Percentiles rank a stretch among this genome's conserved stretches.
phyloP scores from a whole-genome alignment of 1,140 invertebrate species.

The Oppia nitens region DNA sequence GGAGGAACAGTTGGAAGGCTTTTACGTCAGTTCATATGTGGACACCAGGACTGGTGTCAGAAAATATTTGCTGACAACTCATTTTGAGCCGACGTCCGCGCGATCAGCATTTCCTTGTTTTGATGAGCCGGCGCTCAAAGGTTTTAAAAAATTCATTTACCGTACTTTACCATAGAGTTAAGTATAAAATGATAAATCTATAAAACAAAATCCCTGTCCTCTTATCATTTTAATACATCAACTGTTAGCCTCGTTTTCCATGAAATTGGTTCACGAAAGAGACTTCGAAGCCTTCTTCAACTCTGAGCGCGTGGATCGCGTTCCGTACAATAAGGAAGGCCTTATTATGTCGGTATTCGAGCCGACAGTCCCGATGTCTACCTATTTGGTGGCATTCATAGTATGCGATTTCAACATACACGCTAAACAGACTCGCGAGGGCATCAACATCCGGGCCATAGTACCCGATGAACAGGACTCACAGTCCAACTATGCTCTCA shows the following conservation, averaged over 20 bases:
- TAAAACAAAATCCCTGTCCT: too few relatives aligned
- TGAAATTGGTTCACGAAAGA: conserved; percentile 6
- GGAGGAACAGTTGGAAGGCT: conserved; percentile 62
- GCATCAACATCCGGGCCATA: conserved; percentile 53
- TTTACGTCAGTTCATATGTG: conserved; percentile 73
- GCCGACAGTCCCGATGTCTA: conserved; percentile 84
- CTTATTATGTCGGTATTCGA: conserved; percentile 44
- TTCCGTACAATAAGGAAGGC: conserved; percentile 8
- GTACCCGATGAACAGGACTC: conserved; percentile 56
- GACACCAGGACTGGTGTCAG: neutral
- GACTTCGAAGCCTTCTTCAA: neutral
- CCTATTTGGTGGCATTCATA: conserved; percentile 82
- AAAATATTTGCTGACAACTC: conserved; percentile 71
- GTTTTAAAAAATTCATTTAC: neutral
- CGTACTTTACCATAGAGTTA: too few relatives aligned
- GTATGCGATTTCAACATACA: conserved; percentile 50
- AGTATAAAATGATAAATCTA: too few relatives aligned
- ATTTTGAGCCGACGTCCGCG: conserved; percentile 87
- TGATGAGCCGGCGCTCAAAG: conserved; percentile 83
- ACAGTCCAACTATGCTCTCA: conserved; percentile 56
- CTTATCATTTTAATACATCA: too few relatives aligned
- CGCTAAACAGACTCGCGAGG: neutral
- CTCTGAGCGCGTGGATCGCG: neutral
- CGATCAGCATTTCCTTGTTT: conserved; percentile 89
- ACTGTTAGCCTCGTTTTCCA: neutral